phyloP scores from a whole-genome alignment of 1,140 invertebrate species.

The Pseudomyrmex cubaensis region DNA sequence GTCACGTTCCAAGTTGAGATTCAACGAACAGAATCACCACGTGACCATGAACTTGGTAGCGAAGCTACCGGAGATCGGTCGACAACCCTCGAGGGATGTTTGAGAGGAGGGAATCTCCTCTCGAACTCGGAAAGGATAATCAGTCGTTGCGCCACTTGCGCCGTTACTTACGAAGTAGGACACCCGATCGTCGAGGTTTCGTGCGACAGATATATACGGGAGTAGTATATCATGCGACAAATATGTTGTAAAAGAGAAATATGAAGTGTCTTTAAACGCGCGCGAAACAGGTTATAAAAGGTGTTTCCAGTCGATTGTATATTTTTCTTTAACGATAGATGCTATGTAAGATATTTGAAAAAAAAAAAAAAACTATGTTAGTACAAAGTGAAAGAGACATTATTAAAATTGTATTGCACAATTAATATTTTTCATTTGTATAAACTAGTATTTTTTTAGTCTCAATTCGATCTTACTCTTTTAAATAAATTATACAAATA shows the following conservation, averaged over 20 bases:
- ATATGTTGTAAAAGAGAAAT: conserved; percentile 24
- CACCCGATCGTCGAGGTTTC: conserved; percentile 39
- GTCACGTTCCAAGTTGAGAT: conserved; percentile 30
- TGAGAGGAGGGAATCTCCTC: conserved; percentile 31
- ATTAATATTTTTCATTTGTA: no score
- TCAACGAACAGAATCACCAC: conserved; percentile 6
- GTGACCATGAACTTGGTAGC: conserved; percentile 49
- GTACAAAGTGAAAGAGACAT: not conserved
- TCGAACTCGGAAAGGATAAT: conserved; percentile 46
- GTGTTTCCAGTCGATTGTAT: not conserved
- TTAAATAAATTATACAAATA: not conserved
- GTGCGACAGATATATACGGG: not conserved
- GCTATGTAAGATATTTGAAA: not conserved
- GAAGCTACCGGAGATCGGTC: not conserved
- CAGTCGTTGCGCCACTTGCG: conserved; percentile 23
- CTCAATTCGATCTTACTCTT: no score
- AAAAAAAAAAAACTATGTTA: not conserved
- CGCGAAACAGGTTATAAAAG: conserved; percentile 1
- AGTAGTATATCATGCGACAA: conserved; percentile 12
- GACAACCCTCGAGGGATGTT: conserved; percentile 18
- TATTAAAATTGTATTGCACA: not conserved
- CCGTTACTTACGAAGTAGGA: conserved; percentile 32
- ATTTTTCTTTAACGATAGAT: not conserved
- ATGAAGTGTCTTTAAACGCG: conserved; percentile 16
- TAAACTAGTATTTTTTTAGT: no score